Evolutionary conservation across 92 coral and sea anemone genomes (phyloP), one percentile per base, ranked within the genome.

Genomic region (Porites lobata): DNA sequence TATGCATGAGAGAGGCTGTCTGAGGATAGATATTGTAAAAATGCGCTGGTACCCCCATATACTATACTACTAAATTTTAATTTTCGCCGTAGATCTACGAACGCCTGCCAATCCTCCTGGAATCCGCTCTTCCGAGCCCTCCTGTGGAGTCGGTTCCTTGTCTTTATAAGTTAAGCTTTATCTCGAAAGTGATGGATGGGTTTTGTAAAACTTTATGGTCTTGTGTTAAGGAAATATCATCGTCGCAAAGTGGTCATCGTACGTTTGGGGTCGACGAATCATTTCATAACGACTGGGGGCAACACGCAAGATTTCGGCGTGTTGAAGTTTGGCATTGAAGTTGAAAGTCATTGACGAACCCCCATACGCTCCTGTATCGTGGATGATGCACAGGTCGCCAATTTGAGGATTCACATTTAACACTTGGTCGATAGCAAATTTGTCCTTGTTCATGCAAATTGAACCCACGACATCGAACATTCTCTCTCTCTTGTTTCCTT

Each of bases 401-500:
- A 77, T 77, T 61, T 57, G 53, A 13, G 81, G 81, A 77, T 77
- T 77, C 5, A 77, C 69, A 3, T 76, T 57, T 64, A 76, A 54
- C 22, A 57, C 24, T 13, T 67, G 68, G 80, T 76, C 65, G 53
- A 76, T n/a, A 26, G 80, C 80, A 76, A 76, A 76, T 32, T 22
- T 76, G 32, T 76, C 80, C 12, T 1, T 24, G 8, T 56, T 59
- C 51, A 3, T 11, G 51, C 67, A 57, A 13, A 58, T 7, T 51
- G 80, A 76, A 17, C 68, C 80, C 6, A 76, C 69, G 13, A 76
- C 47, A 21, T 76, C 68, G 67, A 76, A 76, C 80, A 58, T 57
- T 0, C 68, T 19, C 66, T 76, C 80, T 59, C 67, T 76, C 50
- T 76, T 76, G 8, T 76, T 7, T 1, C 81, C 81, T 59, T 59